A percentile compares a stretch with the other conserved stretches of the same genome.
Evolutionary conservation across 2,888 invertebrate species (phyloP).

Genomic region (Sicus ferrugineus): DNA sequence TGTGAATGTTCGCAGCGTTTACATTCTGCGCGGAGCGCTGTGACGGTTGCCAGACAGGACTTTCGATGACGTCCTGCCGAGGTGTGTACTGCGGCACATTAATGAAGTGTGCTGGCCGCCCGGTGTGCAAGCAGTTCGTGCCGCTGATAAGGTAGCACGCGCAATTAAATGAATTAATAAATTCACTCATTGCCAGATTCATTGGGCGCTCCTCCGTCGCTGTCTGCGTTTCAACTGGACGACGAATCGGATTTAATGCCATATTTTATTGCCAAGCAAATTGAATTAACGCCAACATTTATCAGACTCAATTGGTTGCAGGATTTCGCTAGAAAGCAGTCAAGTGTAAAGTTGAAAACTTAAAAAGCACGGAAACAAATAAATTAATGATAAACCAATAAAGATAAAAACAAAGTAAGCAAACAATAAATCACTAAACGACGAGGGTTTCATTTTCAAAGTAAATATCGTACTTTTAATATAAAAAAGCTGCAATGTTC

Average conservation of each 20-base stretch:
- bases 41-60: background rate
- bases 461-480: no score
- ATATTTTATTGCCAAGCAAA: constrained; percentile 28
- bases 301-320: constrained; percentile 13
- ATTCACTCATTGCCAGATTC: constrained; percentile 23
- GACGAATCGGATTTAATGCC: background rate
- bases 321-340: no score
- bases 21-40: background rate
- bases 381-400: no score
- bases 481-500: no score
- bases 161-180: constrained; percentile 22
- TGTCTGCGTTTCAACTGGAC: background rate
- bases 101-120: constrained; percentile 6
- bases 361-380: background rate
- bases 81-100: background rate
- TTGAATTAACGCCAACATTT: constrained; percentile 25
- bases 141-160: constrained; percentile 20
- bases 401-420: no score
- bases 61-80: background rate
- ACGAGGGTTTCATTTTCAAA: no score
- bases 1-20: background rate
- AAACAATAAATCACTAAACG: no score
- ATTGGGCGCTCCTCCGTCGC: background rate
- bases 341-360: no score
- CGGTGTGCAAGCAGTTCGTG: background rate